Evolutionary conservation across 2,888 invertebrate species (phyloP), one percentile per base, ranked within the genome.

Genomic region (Lobophora halterata): DNA sequence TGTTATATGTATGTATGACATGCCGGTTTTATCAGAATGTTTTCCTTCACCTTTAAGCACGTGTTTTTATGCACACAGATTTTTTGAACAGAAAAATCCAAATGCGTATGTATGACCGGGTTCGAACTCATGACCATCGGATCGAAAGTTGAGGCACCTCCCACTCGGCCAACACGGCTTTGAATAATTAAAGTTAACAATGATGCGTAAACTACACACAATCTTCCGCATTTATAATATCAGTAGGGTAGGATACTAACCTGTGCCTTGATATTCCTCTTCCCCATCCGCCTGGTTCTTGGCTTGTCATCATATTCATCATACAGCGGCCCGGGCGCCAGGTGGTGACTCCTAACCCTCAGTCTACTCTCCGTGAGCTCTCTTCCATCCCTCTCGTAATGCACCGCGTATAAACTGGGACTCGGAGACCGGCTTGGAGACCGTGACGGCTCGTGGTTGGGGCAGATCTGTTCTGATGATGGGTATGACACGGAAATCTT

Each of bases 201-300:
- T n/a, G n/a, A n/a, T n/a, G n/a, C n/a, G n/a, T n/a, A n/a, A n/a
- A n/a, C n/a, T n/a, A n/a, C n/a, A n/a, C n/a, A n/a, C n/a, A n/a
- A n/a, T n/a, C n/a, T n/a, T n/a, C n/a, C n/a, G n/a, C n/a, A n/a
- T n/a, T n/a, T n/a, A n/a, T n/a, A n/a, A n/a, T n/a, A n/a, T n/a
- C n/a, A n/a, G n/a, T n/a, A n/a, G n/a, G n/a, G n/a, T n/a, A n/a
- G n/a, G n/a, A n/a, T n/a, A n/a, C n/a, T 33, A 37, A 96, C 96
- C 89, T 95, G 95, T 2, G 95, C 95, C 73, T 96, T 97, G 46
- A 97, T 95, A 72, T 97, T 97, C 41, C 96, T 89, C 64, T 95
- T 94, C 13, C 96, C 95, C 94, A 96, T 95, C 57, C 93, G 90
- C 53, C 92, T 89, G 6, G 90, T 74, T 11, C 90, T 69, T 0